phyloP scores from a whole-genome alignment of 2,888 invertebrate genomes.

The Chloroclysta siterata region DNA sequence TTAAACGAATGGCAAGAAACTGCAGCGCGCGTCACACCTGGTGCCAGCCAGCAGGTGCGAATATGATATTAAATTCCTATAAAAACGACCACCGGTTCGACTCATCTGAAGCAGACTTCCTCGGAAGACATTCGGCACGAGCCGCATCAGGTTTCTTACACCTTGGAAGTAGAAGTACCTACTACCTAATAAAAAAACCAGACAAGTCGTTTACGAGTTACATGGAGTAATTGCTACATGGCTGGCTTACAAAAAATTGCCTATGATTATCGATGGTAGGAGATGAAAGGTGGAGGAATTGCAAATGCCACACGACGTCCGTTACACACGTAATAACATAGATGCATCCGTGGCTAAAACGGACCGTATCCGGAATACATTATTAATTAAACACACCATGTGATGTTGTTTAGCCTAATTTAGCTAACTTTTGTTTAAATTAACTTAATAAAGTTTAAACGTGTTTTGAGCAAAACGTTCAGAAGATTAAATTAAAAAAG shows the following conservation, averaged over 20 bases:
- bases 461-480: too few relatives aligned
- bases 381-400: not conserved
- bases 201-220: not conserved
- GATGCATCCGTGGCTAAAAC: slow-evolving; percentile 6
- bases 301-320: slow-evolving; percentile 18
- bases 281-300: slow-evolving; percentile 12
- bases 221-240: slow-evolving; percentile 9
- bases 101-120: slow-evolving; percentile 30
- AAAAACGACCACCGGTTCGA: slow-evolving; percentile 20
- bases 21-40: slow-evolving; percentile 45
- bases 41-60: slow-evolving; percentile 47
- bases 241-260: not conserved
- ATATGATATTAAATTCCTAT: slow-evolving; percentile 22
- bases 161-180: not conserved
- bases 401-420: not conserved
- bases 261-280: slow-evolving; percentile 3
- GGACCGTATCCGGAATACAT: not conserved
- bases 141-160: slow-evolving; percentile 18
- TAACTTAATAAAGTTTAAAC: too few relatives aligned
- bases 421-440: too few relatives aligned
- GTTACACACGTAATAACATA: slow-evolving; percentile 14
- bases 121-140: slow-evolving; percentile 30
- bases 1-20: too few relatives aligned
- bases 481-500: too few relatives aligned
- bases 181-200: not conserved